Evolutionary conservation across 2,888 invertebrate species (phyloP).

Genomic region (Athalia rosae): DNA sequence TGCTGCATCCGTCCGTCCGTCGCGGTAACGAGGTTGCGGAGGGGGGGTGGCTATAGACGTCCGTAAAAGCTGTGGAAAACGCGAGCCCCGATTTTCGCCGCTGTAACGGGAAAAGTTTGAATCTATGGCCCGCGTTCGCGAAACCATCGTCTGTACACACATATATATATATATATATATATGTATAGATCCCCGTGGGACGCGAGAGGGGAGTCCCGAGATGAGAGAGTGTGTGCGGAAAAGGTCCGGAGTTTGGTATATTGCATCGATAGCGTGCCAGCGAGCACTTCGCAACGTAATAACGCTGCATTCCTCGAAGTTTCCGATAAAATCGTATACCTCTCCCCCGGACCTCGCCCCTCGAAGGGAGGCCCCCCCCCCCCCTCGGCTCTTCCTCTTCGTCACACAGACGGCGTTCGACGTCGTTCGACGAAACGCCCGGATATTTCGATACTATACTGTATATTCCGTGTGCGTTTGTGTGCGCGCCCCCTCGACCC

Average conservation of each 20-base stretch:
- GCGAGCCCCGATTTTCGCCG: too few species aligned
- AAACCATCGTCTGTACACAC: too few species aligned
- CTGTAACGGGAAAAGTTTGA: too few species aligned
- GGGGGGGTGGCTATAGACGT: too few species aligned
- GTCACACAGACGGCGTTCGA: background rate
- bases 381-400: background rate
- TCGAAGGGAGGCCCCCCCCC: background rate
- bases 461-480: background rate
- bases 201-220: background rate
- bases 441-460: constrained; percentile 42
- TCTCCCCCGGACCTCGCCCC: background rate
- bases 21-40: too few species aligned
- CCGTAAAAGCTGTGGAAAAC: too few species aligned
- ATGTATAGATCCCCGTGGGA: constrained; percentile 10
- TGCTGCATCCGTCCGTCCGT: too few species aligned
- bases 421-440: constrained; percentile 1
- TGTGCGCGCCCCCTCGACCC: background rate
- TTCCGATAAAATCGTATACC: constrained; percentile 40
- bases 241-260: constrained; percentile 34
- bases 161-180: background rate
- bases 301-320: constrained; percentile 43
- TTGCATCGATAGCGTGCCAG: constrained; percentile 43
- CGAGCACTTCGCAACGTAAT: constrained; percentile 44
- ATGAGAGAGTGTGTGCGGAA: background rate
- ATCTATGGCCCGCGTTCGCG: too few species aligned